These are phyloP conservation scores for Mayetiola destructor DNA, from an alignment of 2,888 invertebrate species.

Conservation along the genomic window DNA sequence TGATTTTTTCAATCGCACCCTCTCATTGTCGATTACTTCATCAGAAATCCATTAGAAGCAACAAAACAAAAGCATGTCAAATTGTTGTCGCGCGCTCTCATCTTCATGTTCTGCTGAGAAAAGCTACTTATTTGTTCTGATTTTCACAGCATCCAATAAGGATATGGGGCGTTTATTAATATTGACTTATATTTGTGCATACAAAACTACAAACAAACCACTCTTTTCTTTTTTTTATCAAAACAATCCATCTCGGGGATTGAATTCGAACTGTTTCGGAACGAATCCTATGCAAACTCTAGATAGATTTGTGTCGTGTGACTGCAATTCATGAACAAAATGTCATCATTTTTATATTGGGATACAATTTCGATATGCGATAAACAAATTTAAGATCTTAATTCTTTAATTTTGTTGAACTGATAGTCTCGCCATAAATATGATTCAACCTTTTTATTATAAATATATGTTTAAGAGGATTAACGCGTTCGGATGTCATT, in stretches of 20 bases:
- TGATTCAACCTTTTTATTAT: not conserved
- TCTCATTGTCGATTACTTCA: not conserved
- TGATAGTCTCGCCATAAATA: slow-evolving; percentile 8
- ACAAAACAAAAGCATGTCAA: not conserved
- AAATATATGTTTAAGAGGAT: slow-evolving; percentile 6
- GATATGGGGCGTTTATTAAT: too few species aligned
- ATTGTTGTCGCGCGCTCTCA: not conserved
- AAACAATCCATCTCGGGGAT: not conserved
- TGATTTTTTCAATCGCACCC: not conserved
- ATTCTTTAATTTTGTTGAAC: slow-evolving; percentile 2
- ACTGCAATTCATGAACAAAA: slow-evolving; percentile 1
- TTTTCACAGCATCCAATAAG: too few species aligned
- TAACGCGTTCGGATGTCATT: not conserved
- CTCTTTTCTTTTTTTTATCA: not conserved
- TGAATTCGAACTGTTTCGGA: not conserved
- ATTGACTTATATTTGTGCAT: too few species aligned
- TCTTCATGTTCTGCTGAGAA: not conserved
- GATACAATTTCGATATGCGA: not conserved
- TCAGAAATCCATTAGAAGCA: not conserved
- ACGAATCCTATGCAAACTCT: not conserved
- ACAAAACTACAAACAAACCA: slow-evolving; percentile 6
- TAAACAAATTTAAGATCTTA: not conserved
- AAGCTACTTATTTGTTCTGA: not conserved
- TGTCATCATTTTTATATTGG: not conserved
- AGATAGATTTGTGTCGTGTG: not conserved